Base-by-base conservation (phyloP, 2,888 invertebrate genomes). In the Steinernema carpocapsae region DNA sequence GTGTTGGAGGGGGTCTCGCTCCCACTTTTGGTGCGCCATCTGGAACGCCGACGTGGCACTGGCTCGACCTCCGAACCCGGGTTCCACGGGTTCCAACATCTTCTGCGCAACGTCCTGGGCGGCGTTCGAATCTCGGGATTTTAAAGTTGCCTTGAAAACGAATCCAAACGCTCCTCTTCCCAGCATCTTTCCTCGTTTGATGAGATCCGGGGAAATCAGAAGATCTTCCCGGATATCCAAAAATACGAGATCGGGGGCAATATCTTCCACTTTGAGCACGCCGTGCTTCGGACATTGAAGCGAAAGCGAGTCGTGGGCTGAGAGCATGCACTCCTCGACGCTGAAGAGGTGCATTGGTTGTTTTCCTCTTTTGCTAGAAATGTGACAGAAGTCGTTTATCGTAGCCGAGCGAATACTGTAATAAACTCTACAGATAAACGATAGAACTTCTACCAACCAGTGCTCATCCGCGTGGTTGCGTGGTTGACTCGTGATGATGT, bases 111-210 rank as follows among this genome's bases (percentile, higher is more conserved):
- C 93, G 76, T 93, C 91, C 26, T 26, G 26, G 10, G 64, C 29
- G 32, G 64, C 29, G 32, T 10, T 26, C 32, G 48, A 48, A 48
- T 64, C 72, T 6, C 78, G 80, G 71, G 79, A 88, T 79, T 92
- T 92, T 72, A 89, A 87, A 6, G 88, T 87, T 0, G 93, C 94
- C 84, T 92, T 92, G 88, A 95, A 94, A 10, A 99, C 99, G 83
- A 97, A 95, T 1, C 97, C 97, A 90, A 97, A 99, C 0, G 97
- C 96, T 0, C 99, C 99, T n/a, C 96, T 92, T 0, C 97, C 97
- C 45, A 95, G 90, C 82, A 90, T 88, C 79, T 89, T 88, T 1
- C 90, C 90, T 75, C 93, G 91, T 59, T 92, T 91, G 2, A 99
- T 92, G 83, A 93, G 92, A 76, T 94, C 93, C 77, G 93, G 92